Base-by-base conservation (phyloP, 2,888 invertebrate genomes). In the Apomyelois bistriatella region DNA sequence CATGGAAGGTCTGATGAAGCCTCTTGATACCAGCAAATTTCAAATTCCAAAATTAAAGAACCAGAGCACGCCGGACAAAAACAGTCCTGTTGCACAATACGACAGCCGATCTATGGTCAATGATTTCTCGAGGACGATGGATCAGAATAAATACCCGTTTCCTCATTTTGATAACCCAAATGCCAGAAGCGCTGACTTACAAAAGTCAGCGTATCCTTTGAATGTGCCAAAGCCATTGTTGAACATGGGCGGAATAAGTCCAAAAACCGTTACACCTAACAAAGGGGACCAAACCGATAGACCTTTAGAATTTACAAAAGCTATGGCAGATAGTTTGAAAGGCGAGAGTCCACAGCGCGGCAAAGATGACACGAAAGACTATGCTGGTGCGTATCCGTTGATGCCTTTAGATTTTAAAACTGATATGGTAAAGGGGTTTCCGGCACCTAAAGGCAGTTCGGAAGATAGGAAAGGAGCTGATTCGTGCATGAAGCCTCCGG, bases 11-110 rank as follows among this genome's bases (percentile, higher is more conserved):
- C 87, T 95, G 53, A 95, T 95, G 66, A 96, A 96, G 70, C 94
- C 95, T 8, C 79, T 95, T 35, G 94, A 96, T 66, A 94, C 94
- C 53, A 94, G 94, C 54, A 96, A 95, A 71, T 97, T 96, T 85
- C 97, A 97, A 88, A 97, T 97, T 68, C 96, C 96, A 0, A 97
- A 96, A 82, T 77, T 96, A 55, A 87, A 90, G 71, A 91, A 88
- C 59, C 85, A 89, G 66, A 83, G 75, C 22, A 82, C 88, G n/a
- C 81, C 84, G 8, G 91, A 91, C 59, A 91, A 91, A 66, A 86
- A 78, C 55, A 85, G 76, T 59, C 79, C 85, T 3, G 76, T 79
- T 0, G 74, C 85, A 0, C 88, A 86, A 54, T 89, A 86, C 60
- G 90, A 89, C 58, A 77, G 71, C 56, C 79, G 90, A 5, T 81